Base-by-base conservation (phyloP, 2,113 vertebrate species). In the Enhydra lutris region DNA sequence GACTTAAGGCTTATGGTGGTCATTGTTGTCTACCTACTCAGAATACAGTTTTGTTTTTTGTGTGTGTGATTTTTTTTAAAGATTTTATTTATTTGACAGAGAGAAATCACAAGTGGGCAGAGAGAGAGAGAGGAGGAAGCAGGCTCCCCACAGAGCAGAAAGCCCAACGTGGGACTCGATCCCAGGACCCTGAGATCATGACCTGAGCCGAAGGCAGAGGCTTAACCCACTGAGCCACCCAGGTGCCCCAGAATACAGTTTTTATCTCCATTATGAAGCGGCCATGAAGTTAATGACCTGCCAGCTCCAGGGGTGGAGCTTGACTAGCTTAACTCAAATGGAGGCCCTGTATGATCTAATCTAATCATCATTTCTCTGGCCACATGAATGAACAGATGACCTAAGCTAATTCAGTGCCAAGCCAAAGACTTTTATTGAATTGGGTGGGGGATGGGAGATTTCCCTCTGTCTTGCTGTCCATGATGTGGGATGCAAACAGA, bases 391-490 rank as follows among this genome's bases (percentile, higher is more conserved):
- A 65, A 11, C 79, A 71, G 52, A 65, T 34, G n/a, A 91, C n/a
- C 31, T 84, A 91, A 63, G 13, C 15, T 87, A 45, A 52, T 45
- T 78, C 7, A 15, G 7, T 12, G 52, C 34, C 15, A 92, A 71
- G 13, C 5, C 34, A 31, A 97, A 14, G 17, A 57, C 45, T 65
- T 81, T 59, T 82, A 81, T 6, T 76, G 24, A 67, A 76, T 50
- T 57, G 26, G 7, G 24, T 1, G 0, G 7, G 17, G 5, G 3
- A 1, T 21, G 11, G 17, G 47, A 52, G 6, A 23, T 26, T 57
- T 67, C 59, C 82, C 12, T 76, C 13, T 50, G 50, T 89, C 74
- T 63, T 74, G 11, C 9, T 79, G 21, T 74, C 14, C 7, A 2
- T 81, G 34, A 55, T 47, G 3, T 36, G 13, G 63, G 50, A 86